These are phyloP conservation scores for Limnothrissa miodon DNA, from an alignment of 2,113 vertebrate species.

Conservation along the genomic window DNA sequence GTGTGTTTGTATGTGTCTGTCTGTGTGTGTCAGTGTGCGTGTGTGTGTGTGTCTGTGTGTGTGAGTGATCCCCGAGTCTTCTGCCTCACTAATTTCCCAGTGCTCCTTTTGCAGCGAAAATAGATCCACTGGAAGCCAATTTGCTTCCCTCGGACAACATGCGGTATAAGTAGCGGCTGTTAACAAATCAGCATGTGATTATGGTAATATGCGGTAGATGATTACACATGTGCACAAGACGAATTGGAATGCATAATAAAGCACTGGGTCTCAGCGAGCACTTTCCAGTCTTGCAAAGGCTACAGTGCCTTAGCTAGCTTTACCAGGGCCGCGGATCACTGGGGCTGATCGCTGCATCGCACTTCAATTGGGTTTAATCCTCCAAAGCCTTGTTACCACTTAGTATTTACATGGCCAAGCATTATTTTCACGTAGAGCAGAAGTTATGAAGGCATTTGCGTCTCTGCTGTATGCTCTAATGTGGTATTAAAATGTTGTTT, in stretches of 20 bases:
- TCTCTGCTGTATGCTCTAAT: not conserved
- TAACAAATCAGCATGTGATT: slow-evolving; percentile 55
- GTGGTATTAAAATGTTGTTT: not conserved
- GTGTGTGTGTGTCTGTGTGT: not conserved
- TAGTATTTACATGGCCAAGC: not conserved
- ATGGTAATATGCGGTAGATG: slow-evolving; percentile 53
- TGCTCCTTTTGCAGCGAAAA: slow-evolving; percentile 43
- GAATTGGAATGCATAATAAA: slow-evolving; percentile 48
- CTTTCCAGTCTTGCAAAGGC: slow-evolving; percentile 17
- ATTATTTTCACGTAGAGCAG: slow-evolving; percentile 18
- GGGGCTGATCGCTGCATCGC: not conserved
- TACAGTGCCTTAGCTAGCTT: slow-evolving; percentile 20
- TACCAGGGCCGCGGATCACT: not conserved
- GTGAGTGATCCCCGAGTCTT: slow-evolving; percentile 46
- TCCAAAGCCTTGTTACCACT: not conserved
- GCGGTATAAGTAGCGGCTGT: slow-evolving; percentile 45
- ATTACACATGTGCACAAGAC: slow-evolving; percentile 47
- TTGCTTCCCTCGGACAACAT: slow-evolving; percentile 40
- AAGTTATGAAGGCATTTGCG: not conserved
- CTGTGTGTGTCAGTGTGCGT: not conserved
- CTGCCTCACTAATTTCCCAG: slow-evolving; percentile 52
- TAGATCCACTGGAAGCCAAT: slow-evolving; percentile 36
- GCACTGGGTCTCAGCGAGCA: slow-evolving; percentile 40
- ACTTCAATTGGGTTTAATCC: not conserved
- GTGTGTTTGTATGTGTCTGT: not conserved